A percentile compares a stretch with the other conserved stretches of the same genome.
Evolutionary conservation across 2,888 invertebrate species (phyloP).

Genomic region (Drosophila vallismaia): DNA sequence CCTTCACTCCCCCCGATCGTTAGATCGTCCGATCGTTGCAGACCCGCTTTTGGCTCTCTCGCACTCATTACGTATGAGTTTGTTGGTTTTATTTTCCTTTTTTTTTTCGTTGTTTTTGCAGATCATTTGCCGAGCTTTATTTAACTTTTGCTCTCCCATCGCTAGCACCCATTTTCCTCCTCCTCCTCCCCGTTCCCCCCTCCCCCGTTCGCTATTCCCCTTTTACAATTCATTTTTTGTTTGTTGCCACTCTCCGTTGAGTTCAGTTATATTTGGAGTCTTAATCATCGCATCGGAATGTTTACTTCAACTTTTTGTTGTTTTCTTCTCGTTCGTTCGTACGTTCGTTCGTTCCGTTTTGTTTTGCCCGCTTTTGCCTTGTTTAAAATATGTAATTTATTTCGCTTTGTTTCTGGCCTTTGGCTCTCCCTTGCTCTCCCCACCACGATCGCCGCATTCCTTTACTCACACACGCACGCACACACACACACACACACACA

Average conservation of each 20-base stretch:
- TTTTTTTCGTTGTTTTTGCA: slow-evolving; percentile 59
- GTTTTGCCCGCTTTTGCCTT: slow-evolving; percentile 45
- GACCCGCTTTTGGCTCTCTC: slow-evolving; percentile 29
- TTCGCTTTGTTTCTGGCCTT: slow-evolving; percentile 51
- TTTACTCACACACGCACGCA: slow-evolving; percentile 18
- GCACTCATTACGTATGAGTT: slow-evolving; percentile 68
- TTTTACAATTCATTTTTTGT: slow-evolving; percentile 76
- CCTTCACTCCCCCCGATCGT: background rate
- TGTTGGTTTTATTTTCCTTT: slow-evolving; percentile 65
- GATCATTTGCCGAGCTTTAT: slow-evolving; percentile 77
- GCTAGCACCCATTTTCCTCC: no score
- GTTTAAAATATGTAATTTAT: slow-evolving; percentile 72
- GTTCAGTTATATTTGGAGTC: slow-evolving; percentile 84
- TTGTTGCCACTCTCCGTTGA: slow-evolving; percentile 66
- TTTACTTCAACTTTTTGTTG: slow-evolving; percentile 72
- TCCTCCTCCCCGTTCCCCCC: no score
- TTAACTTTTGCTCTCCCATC: slow-evolving; percentile 76
- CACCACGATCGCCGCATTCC: slow-evolving; percentile 68
- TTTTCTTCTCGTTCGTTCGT: slow-evolving; percentile 1
- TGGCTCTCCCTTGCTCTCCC: slow-evolving; percentile 28
- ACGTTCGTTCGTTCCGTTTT: slow-evolving; percentile 17
- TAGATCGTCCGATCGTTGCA: slow-evolving; percentile 1
- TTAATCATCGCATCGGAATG: slow-evolving; percentile 83
- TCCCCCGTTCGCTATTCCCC: slow-evolving; percentile 4
- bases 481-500: slow-evolving; percentile 8